Conservation (phyloP, 2,113 vertebrate genomes). For the Heterotis niloticus region DNA sequence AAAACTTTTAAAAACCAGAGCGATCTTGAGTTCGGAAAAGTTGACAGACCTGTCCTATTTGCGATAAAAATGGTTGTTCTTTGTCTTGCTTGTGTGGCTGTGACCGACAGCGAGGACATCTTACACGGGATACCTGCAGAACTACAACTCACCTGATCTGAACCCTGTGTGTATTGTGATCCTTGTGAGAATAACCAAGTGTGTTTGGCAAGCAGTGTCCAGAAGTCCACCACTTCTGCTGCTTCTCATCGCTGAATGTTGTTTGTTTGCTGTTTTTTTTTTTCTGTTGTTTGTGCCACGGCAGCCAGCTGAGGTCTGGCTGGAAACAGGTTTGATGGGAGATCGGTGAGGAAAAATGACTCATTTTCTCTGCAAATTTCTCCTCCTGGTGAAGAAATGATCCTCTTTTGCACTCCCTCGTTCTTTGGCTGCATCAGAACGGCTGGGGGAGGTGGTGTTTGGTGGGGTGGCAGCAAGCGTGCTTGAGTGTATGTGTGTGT, state of each 20-base stretch:
- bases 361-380: constrained; percentile 7
- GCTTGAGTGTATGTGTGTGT: constrained; percentile 19
- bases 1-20: too few relatives aligned
- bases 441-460: background rate
- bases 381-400: constrained; percentile 13
- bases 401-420: constrained; percentile 4
- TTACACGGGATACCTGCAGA: background rate
- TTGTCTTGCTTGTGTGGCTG: background rate
- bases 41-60: too few relatives aligned
- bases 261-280: background rate
- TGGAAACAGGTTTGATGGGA: constrained; percentile 10
- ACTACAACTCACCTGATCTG: background rate
- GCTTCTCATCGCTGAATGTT: background rate
- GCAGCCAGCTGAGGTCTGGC: background rate
- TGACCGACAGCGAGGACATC: background rate
- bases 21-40: too few relatives aligned
- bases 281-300: background rate
- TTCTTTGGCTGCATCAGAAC: background rate
- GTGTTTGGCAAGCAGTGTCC: background rate
- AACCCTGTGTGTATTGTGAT: background rate
- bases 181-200: background rate
- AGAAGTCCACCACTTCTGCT: background rate
- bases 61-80: background rate
- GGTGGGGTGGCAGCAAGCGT: background rate
- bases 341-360: background rate